Evolutionary conservation across 2,888 invertebrate species (phyloP), one percentile per base, ranked within the genome.

Genomic region (Diplazon laetatorius): DNA sequence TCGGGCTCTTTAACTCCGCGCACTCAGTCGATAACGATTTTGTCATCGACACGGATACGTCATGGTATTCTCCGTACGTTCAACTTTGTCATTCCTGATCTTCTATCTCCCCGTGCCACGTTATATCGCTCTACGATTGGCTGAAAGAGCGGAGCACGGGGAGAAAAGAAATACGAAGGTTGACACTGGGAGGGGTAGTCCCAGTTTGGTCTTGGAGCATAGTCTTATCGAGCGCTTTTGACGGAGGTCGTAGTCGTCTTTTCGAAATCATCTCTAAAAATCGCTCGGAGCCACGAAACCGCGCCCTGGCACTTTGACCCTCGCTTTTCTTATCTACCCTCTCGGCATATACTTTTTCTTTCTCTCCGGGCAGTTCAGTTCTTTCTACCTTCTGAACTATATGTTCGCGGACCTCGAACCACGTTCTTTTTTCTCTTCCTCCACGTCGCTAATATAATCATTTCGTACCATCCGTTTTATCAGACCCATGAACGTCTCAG

Each of bases 1-100:
- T 20, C 48, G 62, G 35, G 16, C n/a, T n/a, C n/a, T n/a, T n/a
- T n/a, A n/a, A n/a, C n/a, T n/a, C n/a, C n/a, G n/a, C n/a, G n/a
- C n/a, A 66, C 57, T 46, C 73, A 59, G 55, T 65, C 70, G 81
- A 78, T 60, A 76, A n/a, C n/a, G 84, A 70, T 80, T 83, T 83
- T 87, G 89, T 82, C 85, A 85, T 88, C 85, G 52, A 60, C 48
- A 71, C 52, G 71, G 86, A 85, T 85, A 86, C 85, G 87, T 73
- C 65, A 66, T 68, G 87, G 87, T 82, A 88, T 89, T 83, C 70
- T 83, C 86, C 87, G 86, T 86, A 87, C 62, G 18, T 46, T 18
- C 30, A 22, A n/a, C 60, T 60, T 37, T 52, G 50, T 30, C 22
- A 22, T 55, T 60, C 46, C 59, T 72, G 44, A 20, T 39, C 39